Conservation (phyloP, 2,888 invertebrate genomes). For the Eupithecia inturbata region DNA sequence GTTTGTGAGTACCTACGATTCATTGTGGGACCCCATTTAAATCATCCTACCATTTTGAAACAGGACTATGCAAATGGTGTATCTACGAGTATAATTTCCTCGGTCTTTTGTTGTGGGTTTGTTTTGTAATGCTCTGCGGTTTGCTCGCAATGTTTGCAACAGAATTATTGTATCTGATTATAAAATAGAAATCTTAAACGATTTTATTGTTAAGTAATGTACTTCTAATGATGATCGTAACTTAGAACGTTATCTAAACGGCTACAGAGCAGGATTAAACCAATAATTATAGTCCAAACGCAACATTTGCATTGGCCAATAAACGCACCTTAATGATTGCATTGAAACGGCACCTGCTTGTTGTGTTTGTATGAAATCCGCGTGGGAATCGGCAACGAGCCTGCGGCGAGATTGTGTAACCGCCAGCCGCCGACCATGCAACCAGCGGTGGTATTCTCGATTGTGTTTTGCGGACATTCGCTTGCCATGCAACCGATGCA, state of each 20-base stretch:
- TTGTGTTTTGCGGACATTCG: not conserved
- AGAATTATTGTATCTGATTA: conserved; percentile 5
- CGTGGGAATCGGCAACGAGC: conserved; percentile 76
- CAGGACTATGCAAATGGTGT: conserved; percentile 31
- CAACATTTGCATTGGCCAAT: conserved; percentile 56
- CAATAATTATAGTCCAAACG: conserved; percentile 41
- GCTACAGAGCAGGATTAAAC: conserved; percentile 24
- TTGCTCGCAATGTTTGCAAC: not conserved
- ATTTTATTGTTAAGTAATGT: not conserved
- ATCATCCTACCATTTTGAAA: conserved; percentile 50
- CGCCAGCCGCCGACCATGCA: conserved; percentile 47
- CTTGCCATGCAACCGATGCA: not conserved
- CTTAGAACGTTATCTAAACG: conserved; percentile 16
- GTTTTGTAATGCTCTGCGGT: conserved; percentile 14
- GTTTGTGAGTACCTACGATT: conserved; percentile 41
- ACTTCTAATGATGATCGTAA: conserved; percentile 14
- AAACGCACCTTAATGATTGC: conserved; percentile 62
- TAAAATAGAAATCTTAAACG: not conserved
- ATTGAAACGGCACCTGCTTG: conserved; percentile 64
- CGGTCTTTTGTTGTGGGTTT: conserved; percentile 16
- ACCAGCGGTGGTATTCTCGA: conserved; percentile 27
- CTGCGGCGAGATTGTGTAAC: conserved; percentile 53
- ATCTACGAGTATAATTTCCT: conserved; percentile 18
- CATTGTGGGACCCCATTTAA: conserved; percentile 50
- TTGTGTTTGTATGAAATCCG: conserved; percentile 79